Conservation (phyloP, 2,888 invertebrate species). For the Polyommatus iphigenia region DNA sequence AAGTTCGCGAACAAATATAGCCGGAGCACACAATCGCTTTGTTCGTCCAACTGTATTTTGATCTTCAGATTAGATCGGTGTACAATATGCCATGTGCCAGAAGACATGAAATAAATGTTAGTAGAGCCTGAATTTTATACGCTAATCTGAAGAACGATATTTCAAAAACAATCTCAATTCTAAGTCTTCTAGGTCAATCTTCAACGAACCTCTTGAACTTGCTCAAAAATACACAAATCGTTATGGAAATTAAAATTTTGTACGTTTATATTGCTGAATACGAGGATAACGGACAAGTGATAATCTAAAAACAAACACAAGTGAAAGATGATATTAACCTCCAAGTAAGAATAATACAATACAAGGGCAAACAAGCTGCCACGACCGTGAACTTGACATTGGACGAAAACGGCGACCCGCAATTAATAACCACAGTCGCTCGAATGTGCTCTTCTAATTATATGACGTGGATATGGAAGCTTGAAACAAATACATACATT, state of each 20-base stretch:
- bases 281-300: neutral
- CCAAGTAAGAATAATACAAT: constrained; percentile 19
- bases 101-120: neutral
- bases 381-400: constrained; percentile 71
- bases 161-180: neutral
- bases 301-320: neutral
- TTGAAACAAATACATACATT: neutral
- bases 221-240: neutral
- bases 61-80: neutral
- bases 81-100: neutral
- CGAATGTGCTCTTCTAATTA: neutral
- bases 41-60: constrained; percentile 19
- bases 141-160: neutral
- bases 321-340: neutral
- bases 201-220: too few species aligned
- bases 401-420: constrained; percentile 53
- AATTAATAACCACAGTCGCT: constrained; percentile 4
- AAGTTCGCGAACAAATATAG: constrained; percentile 30
- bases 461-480: neutral
- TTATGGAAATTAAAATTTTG: too few species aligned
- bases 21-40: neutral
- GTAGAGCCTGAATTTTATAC: neutral
- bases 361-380: constrained; percentile 38
- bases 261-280: neutral
- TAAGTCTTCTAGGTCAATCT: neutral